Percentiles rank a stretch among this genome's conserved stretches.
Conservation (phyloP, 2,113 vertebrate species). For the Dendrocopos noguchii region DNA sequence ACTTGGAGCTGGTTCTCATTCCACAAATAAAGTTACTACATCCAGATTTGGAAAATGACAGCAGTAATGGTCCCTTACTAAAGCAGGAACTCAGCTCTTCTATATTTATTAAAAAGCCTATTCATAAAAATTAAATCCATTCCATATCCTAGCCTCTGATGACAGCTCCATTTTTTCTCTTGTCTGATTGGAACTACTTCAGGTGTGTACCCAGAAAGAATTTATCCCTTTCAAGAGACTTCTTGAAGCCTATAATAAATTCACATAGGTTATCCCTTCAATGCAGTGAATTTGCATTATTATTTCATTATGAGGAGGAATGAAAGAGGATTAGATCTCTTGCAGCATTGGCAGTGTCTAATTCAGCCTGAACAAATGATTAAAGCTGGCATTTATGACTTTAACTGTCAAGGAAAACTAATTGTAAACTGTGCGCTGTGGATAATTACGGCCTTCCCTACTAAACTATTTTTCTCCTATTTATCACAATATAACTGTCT, state of each 20-base stretch:
- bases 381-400: slow-evolving; percentile 83
- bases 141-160: slow-evolving; percentile 73
- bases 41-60: slow-evolving; percentile 74
- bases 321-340: slow-evolving; percentile 80
- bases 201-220: slow-evolving; percentile 77
- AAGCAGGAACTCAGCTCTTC: slow-evolving; percentile 73
- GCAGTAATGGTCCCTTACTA: slow-evolving; percentile 68
- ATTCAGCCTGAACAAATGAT: slow-evolving; percentile 80
- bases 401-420: slow-evolving; percentile 81
- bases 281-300: slow-evolving; percentile 83
- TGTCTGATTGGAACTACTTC: slow-evolving; percentile 81
- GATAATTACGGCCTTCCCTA: slow-evolving; percentile 77
- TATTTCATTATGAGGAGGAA: slow-evolving; percentile 81
- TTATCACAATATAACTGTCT: slow-evolving; percentile 77
- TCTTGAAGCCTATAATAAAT: slow-evolving; percentile 80
- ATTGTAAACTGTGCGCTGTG: slow-evolving; percentile 79
- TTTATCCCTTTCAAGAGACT: slow-evolving; percentile 82
- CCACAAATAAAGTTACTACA: slow-evolving; percentile 71
- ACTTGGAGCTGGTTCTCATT: slow-evolving; percentile 54
- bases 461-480: slow-evolving; percentile 72
- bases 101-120: slow-evolving; percentile 81
- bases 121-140: slow-evolving; percentile 84
- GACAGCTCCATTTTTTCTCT: slow-evolving; percentile 79
- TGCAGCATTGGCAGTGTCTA: slow-evolving; percentile 70
- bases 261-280: slow-evolving; percentile 77